Evolutionary conservation across 2,888 invertebrate genomes (phyloP), one percentile per base, ranked within the genome.

Genomic region (Gibbula magus): DNA sequence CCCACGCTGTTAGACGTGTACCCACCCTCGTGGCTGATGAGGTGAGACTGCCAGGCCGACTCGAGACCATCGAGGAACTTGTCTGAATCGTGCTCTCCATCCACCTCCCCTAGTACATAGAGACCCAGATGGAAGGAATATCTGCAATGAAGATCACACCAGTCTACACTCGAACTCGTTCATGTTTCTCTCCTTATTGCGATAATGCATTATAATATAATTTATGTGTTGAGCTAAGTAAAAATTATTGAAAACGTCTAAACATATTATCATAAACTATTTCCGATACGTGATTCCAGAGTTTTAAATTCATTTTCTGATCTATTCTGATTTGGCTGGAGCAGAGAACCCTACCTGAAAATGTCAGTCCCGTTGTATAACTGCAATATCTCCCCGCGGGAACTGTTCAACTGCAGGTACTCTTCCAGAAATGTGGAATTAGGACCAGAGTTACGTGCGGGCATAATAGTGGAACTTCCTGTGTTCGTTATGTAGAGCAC

Each of bases 121-220:
- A 70, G 2, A 2, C 70, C 70, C 16, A 70, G 70, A 8, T 70
- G 70, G 39, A 70, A 70, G 35, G 70, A 32, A n/a, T 70, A 70
- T 3, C 70, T 29, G 70, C 29, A 35, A 10, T 18, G 10, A 0
- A 45, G 4, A 45, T 45, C 45, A 45, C 45, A 45, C 13, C 45
- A 45, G 1, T 45, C 13, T 4, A 10, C 1, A 45, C 1, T 45
- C 10, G 45, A 45, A n/a, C n/a, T n/a, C n/a, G n/a, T n/a, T n/a
- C n/a, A n/a, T n/a, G n/a, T n/a, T n/a, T n/a, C n/a, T n/a, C n/a
- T n/a, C n/a, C n/a, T n/a, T n/a, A n/a, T n/a, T n/a, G n/a, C n/a
- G n/a, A n/a, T n/a, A n/a, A n/a, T n/a, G n/a, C n/a, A n/a, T n/a
- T n/a, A n/a, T n/a, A n/a, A n/a, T n/a, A n/a, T 5, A 4, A 45